These are phyloP conservation scores for Apodemus agrarius DNA, from an alignment of 2,797 vertebrate genomes.

Conservation along the genomic window DNA sequence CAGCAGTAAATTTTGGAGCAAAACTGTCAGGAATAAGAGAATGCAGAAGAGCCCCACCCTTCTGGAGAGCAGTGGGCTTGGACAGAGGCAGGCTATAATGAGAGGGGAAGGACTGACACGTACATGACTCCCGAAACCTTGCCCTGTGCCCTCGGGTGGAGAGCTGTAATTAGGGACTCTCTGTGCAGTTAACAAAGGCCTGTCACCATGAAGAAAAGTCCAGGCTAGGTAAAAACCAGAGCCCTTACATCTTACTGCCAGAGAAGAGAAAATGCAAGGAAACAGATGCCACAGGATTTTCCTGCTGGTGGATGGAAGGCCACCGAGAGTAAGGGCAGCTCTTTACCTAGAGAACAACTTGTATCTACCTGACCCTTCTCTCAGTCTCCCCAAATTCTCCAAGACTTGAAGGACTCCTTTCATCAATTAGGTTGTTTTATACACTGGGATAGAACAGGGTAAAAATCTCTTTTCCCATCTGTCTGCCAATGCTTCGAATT, in stretches of 20 bases:
- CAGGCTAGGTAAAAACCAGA: conserved; percentile 83
- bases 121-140: conserved; percentile 87
- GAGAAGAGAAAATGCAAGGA: conserved; percentile 63
- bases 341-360: conserved; percentile 74
- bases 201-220: conserved; percentile 92
- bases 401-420: background rate
- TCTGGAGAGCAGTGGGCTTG: conserved; percentile 86
- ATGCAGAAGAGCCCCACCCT: conserved; percentile 80
- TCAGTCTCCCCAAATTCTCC: background rate
- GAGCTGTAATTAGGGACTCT: conserved; percentile 92
- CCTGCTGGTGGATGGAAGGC: conserved; percentile 69
- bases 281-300: conserved; percentile 38
- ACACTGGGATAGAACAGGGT: background rate
- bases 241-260: conserved; percentile 70
- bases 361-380: conserved; percentile 18
- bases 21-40: background rate
- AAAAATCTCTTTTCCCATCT: background rate
- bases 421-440: conserved; percentile 48
- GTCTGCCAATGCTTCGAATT: rapidly evolving
- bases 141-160: conserved; percentile 84
- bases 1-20: background rate
- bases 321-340: conserved; percentile 64
- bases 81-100: conserved; percentile 81
- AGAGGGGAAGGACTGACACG: conserved; percentile 89
- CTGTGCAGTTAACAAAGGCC: conserved; percentile 90